These are phyloP conservation scores for Misgurnus mizolepis DNA, from an alignment of 2,113 vertebrate genomes.

Conservation along the genomic window DNA sequence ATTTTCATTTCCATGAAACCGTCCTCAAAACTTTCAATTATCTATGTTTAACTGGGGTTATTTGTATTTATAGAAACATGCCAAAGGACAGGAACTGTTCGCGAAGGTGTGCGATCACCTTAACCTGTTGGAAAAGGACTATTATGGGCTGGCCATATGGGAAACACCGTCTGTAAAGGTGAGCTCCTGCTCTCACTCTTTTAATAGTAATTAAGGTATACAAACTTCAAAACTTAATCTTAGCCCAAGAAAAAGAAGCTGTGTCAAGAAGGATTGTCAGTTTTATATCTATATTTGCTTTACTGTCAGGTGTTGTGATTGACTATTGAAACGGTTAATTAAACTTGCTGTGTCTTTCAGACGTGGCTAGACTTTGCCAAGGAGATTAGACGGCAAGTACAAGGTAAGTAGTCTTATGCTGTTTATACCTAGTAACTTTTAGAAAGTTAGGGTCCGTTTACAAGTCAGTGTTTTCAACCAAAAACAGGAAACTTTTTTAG, in stretches of 20 bases:
- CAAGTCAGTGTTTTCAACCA: no score
- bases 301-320: background rate
- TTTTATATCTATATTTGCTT: background rate
- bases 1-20: no score
- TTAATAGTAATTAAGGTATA: background rate
- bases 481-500: no score
- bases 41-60: background rate
- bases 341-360: constrained; percentile 63
- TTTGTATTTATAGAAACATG: constrained; percentile 84
- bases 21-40: no score
- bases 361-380: constrained; percentile 93
- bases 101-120: constrained; percentile 94
- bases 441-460: no score
- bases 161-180: constrained; percentile 85
- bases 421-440: no score
- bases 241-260: no score
- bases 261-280: no score
- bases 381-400: constrained; percentile 92
- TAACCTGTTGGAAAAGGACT: constrained; percentile 96
- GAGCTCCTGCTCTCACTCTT: background rate
- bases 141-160: constrained; percentile 91
- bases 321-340: background rate
- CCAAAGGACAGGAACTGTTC: constrained; percentile 92
- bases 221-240: background rate
- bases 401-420: constrained; percentile 76